Conservation (phyloP, 2,888 invertebrate genomes). For the Rhagonycha lutea region DNA sequence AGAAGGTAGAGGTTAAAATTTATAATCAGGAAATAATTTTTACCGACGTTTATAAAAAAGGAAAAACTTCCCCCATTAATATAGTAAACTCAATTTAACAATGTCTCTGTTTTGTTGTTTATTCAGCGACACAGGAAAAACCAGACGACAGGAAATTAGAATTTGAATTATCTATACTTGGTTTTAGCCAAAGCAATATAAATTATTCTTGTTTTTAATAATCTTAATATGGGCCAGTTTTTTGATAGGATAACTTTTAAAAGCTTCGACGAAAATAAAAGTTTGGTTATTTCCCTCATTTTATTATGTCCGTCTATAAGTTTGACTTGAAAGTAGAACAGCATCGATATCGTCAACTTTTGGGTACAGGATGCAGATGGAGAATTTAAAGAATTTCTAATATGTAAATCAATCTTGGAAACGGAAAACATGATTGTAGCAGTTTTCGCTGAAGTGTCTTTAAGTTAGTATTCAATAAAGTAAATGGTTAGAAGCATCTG, state of each 20-base stretch:
- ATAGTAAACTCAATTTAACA: conserved; percentile 5
- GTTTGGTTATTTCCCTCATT: neutral
- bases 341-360: neutral
- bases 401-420: neutral
- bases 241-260: neutral
- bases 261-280: neutral
- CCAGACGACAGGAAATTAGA: conserved; percentile 24
- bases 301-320: too few species aligned
- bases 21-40: neutral
- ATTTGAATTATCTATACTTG: conserved; percentile 8
- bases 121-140: conserved; percentile 18
- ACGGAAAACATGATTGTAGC: neutral
- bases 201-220: neutral
- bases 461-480: neutral
- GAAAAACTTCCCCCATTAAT: neutral
- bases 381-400: neutral
- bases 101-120: conserved; percentile 13
- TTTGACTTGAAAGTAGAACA: neutral
- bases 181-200: neutral
- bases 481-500: neutral
- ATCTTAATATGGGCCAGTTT: neutral
- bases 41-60: neutral
- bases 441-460: neutral
- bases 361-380: neutral
- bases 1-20: neutral